Evolutionary conservation across 2,888 invertebrate species (phyloP), one percentile per base, ranked within the genome.

Genomic region (Netelia melanura): DNA sequence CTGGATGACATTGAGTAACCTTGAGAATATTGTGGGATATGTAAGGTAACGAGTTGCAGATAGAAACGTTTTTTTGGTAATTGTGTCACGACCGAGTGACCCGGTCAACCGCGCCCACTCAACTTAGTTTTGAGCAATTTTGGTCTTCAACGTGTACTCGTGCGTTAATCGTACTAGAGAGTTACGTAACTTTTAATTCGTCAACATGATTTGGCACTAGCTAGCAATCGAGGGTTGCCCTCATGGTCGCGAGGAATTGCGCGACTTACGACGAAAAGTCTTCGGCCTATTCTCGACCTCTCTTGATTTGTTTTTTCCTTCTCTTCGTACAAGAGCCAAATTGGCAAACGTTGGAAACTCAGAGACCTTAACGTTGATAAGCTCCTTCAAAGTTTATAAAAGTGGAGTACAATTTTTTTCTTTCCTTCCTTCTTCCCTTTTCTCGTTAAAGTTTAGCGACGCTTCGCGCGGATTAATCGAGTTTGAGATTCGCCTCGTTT

Each of bases 381-480:
- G 79, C 56, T 62, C 54, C 56, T 21, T 21, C 21, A 68, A 62
- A 58, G 64, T 25, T 38, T 48, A 62, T 65, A 72, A 52, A 54
- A 72, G 48, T 21, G n/a, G 44, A 68, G 23, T n/a, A 62, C 30
- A 78, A 62, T 67, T 68, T 62, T 48, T 76, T 76, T 71, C 21
- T 21, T 71, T 30, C 30, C 38, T 10, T 56, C 9, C 17, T n/a
- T 54, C 70, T 38, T 6, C 9, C 30, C 30, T 54, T 56, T 38
- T 6, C 71, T 61, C 21, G n/a, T 83, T 75, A 54, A 58, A 70
- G 70, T 65, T 64, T 30, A 58, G 38, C 43, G 70, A 48, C 64
- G 30, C 21, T 83, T 62, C 14, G 58, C 10, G 23, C n/a, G 23
- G 44, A 58, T 64, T 83, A 83, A 80, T 83, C 72, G 62, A 74